Conservation (phyloP, 2,113 vertebrate species). For the Lates calcarifer region DNA sequence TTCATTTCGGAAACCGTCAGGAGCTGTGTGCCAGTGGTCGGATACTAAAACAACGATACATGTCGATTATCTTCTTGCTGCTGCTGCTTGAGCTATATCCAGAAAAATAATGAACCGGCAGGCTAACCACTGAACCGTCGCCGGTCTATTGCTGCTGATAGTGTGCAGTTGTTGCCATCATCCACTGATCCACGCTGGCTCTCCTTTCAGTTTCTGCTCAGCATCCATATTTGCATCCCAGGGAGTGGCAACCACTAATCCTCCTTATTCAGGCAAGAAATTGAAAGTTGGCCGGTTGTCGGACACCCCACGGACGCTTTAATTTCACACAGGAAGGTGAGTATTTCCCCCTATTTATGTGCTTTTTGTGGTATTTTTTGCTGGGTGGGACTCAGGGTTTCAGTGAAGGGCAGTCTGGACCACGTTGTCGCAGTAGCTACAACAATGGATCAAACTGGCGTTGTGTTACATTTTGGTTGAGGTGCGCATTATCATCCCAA, state of each 20-base stretch:
- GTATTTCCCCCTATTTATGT: constrained; percentile 24
- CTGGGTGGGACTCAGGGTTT: neutral
- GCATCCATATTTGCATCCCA: constrained; percentile 83
- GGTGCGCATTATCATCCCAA: constrained; percentile 53
- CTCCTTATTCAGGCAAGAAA: constrained; percentile 21
- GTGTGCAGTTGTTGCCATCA: constrained; percentile 58
- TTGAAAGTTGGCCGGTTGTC: constrained; percentile 40
- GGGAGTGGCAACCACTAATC: constrained; percentile 76
- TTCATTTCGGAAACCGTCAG: neutral
- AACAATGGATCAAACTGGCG: constrained; percentile 78
- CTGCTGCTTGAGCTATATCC: constrained; percentile 2
- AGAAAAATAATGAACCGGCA: constrained; percentile 35
- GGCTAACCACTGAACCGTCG: constrained; percentile 20
- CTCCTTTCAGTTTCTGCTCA: constrained; percentile 64
- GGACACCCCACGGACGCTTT: constrained; percentile 27
- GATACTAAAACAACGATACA: neutral
- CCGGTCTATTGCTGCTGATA: constrained; percentile 41
- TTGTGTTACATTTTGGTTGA: constrained; percentile 62
- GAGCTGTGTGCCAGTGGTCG: neutral
- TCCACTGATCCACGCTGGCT: constrained; percentile 60
- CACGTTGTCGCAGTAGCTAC: constrained; percentile 79
- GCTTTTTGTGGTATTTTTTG: neutral
- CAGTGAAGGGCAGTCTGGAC: constrained; percentile 55
- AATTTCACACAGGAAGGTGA: constrained; percentile 59
- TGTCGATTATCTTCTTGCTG: neutral